Percentiles rank a stretch among this genome's conserved stretches.
phyloP scores from a whole-genome alignment of 2,113 vertebrate species.

The Azemiops feae region DNA sequence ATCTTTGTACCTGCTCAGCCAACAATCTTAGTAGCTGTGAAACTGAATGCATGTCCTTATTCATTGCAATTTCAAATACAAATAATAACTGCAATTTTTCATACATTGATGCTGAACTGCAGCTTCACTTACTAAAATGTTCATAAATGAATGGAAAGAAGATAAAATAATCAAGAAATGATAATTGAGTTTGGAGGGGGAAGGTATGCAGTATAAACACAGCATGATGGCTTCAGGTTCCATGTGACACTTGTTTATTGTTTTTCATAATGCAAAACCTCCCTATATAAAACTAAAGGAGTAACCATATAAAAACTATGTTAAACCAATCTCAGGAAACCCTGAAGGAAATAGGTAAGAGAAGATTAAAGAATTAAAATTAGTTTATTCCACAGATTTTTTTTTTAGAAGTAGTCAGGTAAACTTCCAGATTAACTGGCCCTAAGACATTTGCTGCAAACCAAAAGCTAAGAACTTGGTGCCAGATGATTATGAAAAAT shows the following conservation, averaged over 20 bases:
- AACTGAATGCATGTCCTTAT: too few species aligned
- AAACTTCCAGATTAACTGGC: not conserved
- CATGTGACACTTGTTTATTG: not conserved
- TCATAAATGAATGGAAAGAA: not conserved
- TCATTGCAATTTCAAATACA: constrained; percentile 23
- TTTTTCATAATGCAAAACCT: not conserved
- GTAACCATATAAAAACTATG: not conserved
- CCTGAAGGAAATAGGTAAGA: not conserved
- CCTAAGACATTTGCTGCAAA: not conserved
- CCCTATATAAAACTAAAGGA: not conserved
- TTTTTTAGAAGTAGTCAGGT: not conserved
- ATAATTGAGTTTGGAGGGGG: not conserved
- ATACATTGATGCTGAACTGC: not conserved
- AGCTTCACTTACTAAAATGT: not conserved
- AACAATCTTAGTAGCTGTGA: too few species aligned
- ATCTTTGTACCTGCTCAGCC: too few species aligned
- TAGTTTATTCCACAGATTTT: not conserved
- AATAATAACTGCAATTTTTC: constrained; percentile 1
- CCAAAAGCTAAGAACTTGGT: not conserved
- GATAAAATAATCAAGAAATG: not conserved
- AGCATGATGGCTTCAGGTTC: not conserved
- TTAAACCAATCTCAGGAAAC: not conserved
- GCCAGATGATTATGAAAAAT: not conserved
- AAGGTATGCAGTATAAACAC: not conserved
- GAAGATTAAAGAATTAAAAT: not conserved